These are phyloP conservation scores for Aphelinus certus DNA, from an alignment of 1,140 invertebrate genomes.

Conservation along the genomic window DNA sequence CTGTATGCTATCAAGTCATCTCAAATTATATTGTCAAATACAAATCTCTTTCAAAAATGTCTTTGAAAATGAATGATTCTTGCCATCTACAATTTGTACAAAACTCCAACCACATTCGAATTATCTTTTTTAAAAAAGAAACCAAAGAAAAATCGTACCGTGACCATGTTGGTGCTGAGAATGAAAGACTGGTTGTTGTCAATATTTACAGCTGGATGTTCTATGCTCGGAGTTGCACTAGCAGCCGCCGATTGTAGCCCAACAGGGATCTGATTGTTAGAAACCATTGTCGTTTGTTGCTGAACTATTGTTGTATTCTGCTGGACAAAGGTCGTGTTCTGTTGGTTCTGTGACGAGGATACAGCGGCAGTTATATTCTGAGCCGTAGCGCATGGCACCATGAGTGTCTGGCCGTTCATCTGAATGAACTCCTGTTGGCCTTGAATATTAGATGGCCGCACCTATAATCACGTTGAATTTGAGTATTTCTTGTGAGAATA, in stretches of 20 bases:
- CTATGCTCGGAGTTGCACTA: slow-evolving; percentile 46
- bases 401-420: slow-evolving; percentile 77
- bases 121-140: background rate
- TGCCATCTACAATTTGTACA: no score
- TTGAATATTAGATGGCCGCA: slow-evolving; percentile 65
- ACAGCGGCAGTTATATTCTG: slow-evolving; percentile 70
- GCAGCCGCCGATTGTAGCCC: slow-evolving; percentile 56
- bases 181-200: slow-evolving; percentile 65
- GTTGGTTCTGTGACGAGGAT: slow-evolving; percentile 72
- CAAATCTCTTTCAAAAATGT: no score
- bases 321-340: slow-evolving; percentile 75
- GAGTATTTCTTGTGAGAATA: no score
- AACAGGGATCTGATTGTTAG: slow-evolving; percentile 72
- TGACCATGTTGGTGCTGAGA: slow-evolving; percentile 57
- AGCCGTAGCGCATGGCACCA: slow-evolving; percentile 78
- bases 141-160: slow-evolving; percentile 21
- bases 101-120: no score
- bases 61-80: no score
- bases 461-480: slow-evolving; percentile 53
- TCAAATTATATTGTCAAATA: no score
- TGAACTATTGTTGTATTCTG: slow-evolving; percentile 77
- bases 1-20: no score
- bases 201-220: slow-evolving; percentile 66
- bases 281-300: slow-evolving; percentile 75
- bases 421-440: slow-evolving; percentile 77